Base-by-base conservation (phyloP, 2,888 invertebrate genomes). In the Clanis bilineata region DNA sequence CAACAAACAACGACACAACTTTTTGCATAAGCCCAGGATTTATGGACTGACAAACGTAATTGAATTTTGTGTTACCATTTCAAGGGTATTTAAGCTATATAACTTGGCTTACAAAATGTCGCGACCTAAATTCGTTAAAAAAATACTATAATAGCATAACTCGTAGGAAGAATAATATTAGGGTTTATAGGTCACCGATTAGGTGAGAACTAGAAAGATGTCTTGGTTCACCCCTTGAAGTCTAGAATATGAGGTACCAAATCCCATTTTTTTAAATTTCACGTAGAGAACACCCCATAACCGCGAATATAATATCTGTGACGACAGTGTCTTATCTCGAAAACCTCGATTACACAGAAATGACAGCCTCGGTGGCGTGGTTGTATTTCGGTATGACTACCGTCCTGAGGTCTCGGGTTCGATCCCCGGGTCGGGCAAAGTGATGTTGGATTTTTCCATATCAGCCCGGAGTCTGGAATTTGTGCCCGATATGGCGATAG, bases 1-100 rank as follows among this genome's bases (percentile, higher is more conserved):
- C 76, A 64, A 66, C 69, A 79, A 82, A 82, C 77, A 77, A 80
- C 70, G 73, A 66, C 64, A 71, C 69, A 79, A 77, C 76, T 77
- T 80, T 78, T 77, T 74, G 74, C 74, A 76, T 77, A 77, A 79
- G 74, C 65, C 64, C 67, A 69, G 62, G 70, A 73, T 78, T 82
- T 80, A 78, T 73, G 71, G 72, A 69, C 76, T 72, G 74, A 70
- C 69, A 77, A 77, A 75, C 54, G 65, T 72, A 71, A 55, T 22
- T 69, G 70, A 71, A 68, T 70, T 68, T 66, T 71, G 62, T 68
- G 71, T 70, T 66, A 62, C 67, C 66, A 71, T 66, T 75, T 80
- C 74, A 79, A 72, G 73, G 74, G 65, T 68, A 72, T 62, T 69
- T 51, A 12, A n/a, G 22, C 18, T 39, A 54, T 39, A 54, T 22